phyloP scores from a whole-genome alignment of 2,888 invertebrate species.

The Catocala nupta region DNA sequence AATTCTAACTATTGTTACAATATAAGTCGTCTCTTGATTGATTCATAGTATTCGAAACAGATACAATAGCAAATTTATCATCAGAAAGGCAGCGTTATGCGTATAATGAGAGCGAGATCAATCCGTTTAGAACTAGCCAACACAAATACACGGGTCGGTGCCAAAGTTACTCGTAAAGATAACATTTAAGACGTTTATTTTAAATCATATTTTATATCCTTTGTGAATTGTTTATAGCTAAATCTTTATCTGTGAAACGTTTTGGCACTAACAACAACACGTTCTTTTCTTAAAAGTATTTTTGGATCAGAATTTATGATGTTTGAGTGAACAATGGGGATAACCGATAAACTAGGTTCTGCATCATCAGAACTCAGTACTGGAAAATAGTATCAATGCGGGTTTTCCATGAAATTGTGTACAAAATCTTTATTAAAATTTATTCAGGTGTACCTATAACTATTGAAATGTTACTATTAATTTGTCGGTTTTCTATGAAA shows the following conservation, averaged over 20 bases:
- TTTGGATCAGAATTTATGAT: background rate
- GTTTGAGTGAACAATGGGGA: background rate
- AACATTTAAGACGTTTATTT: constrained; percentile 40
- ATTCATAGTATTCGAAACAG: background rate
- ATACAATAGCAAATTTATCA: constrained; percentile 14
- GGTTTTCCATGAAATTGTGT: no score
- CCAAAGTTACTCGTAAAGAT: constrained; percentile 45
- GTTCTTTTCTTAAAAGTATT: background rate
- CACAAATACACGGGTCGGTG: constrained; percentile 41
- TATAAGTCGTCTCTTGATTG: no score
- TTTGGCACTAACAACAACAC: constrained; percentile 9
- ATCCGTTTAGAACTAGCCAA: constrained; percentile 40
- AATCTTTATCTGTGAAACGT: constrained; percentile 19
- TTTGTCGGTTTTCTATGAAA: no score
- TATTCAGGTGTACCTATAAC: no score
- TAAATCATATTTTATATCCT: constrained; percentile 46
- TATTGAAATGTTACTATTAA: no score
- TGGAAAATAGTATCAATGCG: background rate
- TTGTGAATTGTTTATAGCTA: constrained; percentile 42
- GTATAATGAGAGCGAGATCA: constrained; percentile 45
- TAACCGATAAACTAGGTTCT: background rate
- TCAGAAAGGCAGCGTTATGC: constrained; percentile 22
- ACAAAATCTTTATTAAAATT: no score
- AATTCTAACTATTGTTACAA: no score
- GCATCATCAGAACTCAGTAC: background rate